A percentile compares a stretch with the other conserved stretches of the same genome.
These are phyloP conservation scores for Fragum sueziense DNA, from an alignment of 2,888 invertebrate genomes.

Conservation along the genomic window DNA sequence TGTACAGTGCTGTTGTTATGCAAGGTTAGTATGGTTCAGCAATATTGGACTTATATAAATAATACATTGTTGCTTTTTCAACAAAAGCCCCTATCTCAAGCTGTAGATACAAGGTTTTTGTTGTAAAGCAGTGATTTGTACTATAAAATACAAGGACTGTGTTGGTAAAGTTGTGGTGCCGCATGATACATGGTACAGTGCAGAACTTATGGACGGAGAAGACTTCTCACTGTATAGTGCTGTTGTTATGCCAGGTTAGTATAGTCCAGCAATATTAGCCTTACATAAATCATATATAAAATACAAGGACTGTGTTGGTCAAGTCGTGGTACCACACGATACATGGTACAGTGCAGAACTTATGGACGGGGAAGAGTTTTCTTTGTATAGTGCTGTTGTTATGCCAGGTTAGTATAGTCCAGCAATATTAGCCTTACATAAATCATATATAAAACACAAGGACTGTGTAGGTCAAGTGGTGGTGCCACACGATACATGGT, in stretches of 20 bases:
- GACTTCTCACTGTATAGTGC: conserved; percentile 61
- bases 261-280: too few species aligned
- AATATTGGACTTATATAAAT: too few species aligned
- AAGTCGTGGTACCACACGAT: neutral
- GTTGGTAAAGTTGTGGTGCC: conserved; percentile 58
- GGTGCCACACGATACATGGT: conserved; percentile 66
- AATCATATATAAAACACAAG: conserved; percentile 51
- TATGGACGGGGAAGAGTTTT: neutral
- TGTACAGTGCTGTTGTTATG: neutral
- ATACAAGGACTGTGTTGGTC: neutral
- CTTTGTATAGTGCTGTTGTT: neutral
- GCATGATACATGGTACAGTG: conserved; percentile 66
- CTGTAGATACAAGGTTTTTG: too few species aligned
- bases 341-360: neutral
- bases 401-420: neutral
- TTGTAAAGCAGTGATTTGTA: too few species aligned
- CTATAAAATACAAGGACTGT: conserved; percentile 53
- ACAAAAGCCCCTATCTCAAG: too few species aligned
- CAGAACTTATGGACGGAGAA: conserved; percentile 56
- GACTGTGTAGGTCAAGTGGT: conserved; percentile 58
- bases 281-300: too few species aligned
- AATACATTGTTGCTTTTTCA: too few species aligned
- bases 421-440: too few species aligned
- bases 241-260: conserved; percentile 65
- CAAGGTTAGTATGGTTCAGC: neutral